Conservation (phyloP, 1,140 invertebrate species). For the Gerris buenoi region DNA sequence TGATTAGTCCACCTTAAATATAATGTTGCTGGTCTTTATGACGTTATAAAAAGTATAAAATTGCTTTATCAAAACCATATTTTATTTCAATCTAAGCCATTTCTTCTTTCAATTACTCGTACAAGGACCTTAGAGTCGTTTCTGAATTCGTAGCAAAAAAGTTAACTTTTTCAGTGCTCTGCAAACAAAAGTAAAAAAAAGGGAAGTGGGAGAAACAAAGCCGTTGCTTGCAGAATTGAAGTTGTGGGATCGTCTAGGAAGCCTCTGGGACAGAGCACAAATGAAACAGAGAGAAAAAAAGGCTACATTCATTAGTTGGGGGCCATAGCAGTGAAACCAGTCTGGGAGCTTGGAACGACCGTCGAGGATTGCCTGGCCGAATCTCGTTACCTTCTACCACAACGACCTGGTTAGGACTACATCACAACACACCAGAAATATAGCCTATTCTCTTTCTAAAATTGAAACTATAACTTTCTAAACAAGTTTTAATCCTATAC, state of each 20-base stretch:
- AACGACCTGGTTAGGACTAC: background rate
- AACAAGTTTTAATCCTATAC: background rate
- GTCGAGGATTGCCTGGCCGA: background rate
- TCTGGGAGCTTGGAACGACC: background rate
- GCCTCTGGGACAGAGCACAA: background rate
- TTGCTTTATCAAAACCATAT: too few relatives aligned
- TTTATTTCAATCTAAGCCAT: too few relatives aligned
- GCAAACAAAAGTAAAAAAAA: background rate
- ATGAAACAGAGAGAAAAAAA: background rate
- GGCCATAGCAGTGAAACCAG: background rate
- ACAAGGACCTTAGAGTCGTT: background rate
- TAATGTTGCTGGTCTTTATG: too few relatives aligned
- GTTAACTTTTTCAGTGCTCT: background rate
- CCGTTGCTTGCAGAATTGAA: background rate
- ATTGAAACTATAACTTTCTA: background rate
- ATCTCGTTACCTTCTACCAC: background rate
- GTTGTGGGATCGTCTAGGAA: background rate
- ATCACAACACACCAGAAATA: background rate
- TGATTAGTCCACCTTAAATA: too few relatives aligned
- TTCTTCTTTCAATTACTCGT: background rate
- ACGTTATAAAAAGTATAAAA: too few relatives aligned
- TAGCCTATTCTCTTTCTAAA: background rate
- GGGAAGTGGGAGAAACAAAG: background rate
- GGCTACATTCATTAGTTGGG: background rate
- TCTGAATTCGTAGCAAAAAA: background rate